Base-by-base conservation (phyloP, 1,140 invertebrate genomes). In the Asbolus verrucosus region DNA sequence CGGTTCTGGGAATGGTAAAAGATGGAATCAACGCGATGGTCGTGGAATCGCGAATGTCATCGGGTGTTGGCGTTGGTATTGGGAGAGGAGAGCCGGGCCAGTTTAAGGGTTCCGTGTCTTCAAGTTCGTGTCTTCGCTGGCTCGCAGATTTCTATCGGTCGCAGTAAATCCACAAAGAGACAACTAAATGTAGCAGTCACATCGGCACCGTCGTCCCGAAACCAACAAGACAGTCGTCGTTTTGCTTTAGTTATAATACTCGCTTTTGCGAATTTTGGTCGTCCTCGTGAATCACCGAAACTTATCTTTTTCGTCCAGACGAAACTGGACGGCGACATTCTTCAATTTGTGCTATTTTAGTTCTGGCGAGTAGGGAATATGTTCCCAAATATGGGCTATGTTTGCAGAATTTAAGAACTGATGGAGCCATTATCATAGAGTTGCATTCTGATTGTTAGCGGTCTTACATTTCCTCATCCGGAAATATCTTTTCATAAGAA, bases 71-170 rank as follows among this genome's bases (percentile, higher is more conserved):
- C 65, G 69, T 71, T 63, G 61, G 63, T n/a, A n/a, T n/a, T n/a
- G n/a, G n/a, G n/a, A n/a, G n/a, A n/a, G n/a, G n/a, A n/a, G n/a
- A n/a, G n/a, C n/a, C n/a, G n/a, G n/a, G n/a, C n/a, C n/a, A n/a
- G n/a, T n/a, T n/a, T n/a, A n/a, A n/a, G n/a, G n/a, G n/a, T n/a
- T n/a, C n/a, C n/a, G n/a, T n/a, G n/a, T n/a, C 54, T 72, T 46
- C 33, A 9, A 27, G 43, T 46, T 46, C 27, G 59, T 73, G 71
- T 73, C 67, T 70, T 73, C 66, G 59, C 36, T 24, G 63, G 39
- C 30, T 67, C 63, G 70, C 69, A 74, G 73, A 74, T 74, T 74
- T 74, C 73, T 74, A 74, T 74, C 73, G 67, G 70, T 39, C 50
- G 73, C 73, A 74, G 73, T 74, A 74, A 74, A 74, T 74, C 61